These are phyloP conservation scores for Caenorhabditis brenneri DNA, from an alignment of 1,140 invertebrate species.

Conservation along the genomic window DNA sequence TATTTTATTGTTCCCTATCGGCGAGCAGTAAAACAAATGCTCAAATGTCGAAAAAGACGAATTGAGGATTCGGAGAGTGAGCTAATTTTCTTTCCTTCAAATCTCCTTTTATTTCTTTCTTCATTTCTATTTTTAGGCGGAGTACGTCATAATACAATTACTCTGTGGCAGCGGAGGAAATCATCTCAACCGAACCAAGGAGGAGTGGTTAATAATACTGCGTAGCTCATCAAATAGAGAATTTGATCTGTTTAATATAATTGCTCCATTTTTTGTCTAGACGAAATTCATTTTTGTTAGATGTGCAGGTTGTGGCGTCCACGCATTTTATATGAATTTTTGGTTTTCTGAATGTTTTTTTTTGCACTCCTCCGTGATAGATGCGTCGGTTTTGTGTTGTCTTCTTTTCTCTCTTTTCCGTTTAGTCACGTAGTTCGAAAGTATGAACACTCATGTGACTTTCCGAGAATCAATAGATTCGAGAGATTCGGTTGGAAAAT, in stretches of 20 bases:
- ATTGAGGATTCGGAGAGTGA: neutral
- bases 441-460: no score
- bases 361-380: no score
- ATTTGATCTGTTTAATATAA: no score
- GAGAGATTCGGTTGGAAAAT: no score
- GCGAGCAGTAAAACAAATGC: neutral
- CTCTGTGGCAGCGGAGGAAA: neutral
- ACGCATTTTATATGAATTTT: neutral
- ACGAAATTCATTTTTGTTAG: no score
- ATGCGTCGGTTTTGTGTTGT: no score
- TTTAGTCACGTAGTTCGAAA: no score
- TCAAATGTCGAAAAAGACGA: neutral
- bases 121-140: neutral
- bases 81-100: neutral
- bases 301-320: no score
- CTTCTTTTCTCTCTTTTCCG: no score
- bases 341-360: neutral
- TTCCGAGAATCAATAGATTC: no score
- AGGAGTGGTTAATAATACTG: neutral
- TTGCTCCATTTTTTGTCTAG: no score
- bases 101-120: neutral
- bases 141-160: neutral
- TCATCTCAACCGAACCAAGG: neutral
- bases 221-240: no score
- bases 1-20: conserved; percentile 23